phyloP scores from a whole-genome alignment of 2,797 vertebrate species.

The Halcyon chelicuti region DNA sequence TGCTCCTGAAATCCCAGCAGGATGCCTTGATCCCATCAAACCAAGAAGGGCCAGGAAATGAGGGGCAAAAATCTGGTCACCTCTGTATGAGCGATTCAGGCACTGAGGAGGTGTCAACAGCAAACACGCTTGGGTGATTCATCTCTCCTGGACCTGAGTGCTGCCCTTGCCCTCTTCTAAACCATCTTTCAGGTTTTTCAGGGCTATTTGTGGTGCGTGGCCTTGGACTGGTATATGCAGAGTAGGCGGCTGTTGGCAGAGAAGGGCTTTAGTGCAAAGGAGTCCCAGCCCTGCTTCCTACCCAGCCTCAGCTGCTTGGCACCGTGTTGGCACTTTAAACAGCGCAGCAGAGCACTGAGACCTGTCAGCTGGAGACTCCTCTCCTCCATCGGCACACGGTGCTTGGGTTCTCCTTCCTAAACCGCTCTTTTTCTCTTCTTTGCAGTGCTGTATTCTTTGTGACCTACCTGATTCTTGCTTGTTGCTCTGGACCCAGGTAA shows the following conservation, averaged over 20 bases:
- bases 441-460: slow-evolving; percentile 90
- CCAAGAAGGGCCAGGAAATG: neutral
- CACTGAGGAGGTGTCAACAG: neutral
- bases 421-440: neutral
- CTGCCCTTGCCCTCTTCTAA: neutral
- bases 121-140: neutral
- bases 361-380: neutral
- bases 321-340: fast-evolving
- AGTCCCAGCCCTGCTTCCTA: neutral
- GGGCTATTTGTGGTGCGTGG: neutral
- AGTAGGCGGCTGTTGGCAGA: neutral
- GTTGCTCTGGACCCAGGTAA: slow-evolving; percentile 90
- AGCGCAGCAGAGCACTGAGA: neutral
- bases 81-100: neutral
- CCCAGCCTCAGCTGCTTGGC: neutral
- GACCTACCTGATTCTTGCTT: slow-evolving; percentile 91
- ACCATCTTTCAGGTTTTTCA: neutral
- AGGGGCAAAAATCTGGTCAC: neutral
- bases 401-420: neutral
- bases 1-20: neutral
- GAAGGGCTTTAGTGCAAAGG: fast-evolving
- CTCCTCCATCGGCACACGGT: neutral
- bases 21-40: neutral
- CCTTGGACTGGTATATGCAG: neutral
- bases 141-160: neutral